phyloP scores from a whole-genome alignment of 2,113 vertebrate species.

The Hydrochoerus hydrochaeris region DNA sequence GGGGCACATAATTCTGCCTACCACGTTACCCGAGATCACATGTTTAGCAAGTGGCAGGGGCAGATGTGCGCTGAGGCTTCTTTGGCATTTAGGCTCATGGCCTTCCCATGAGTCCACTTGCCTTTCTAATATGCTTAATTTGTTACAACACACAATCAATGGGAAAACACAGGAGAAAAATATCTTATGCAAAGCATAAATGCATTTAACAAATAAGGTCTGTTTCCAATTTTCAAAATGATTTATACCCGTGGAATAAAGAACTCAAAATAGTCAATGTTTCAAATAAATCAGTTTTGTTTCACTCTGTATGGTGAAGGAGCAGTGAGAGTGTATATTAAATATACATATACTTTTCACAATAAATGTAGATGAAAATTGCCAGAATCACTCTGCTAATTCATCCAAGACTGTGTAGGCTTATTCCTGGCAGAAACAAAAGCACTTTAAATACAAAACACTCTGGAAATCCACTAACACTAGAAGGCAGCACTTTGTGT shows the following conservation, averaged over 20 bases:
- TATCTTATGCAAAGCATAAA: constrained; percentile 61
- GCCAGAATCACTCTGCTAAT: constrained; percentile 52
- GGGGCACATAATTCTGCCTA: not conserved
- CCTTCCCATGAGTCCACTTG: not conserved
- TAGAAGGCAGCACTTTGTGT: not conserved
- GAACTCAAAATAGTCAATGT: constrained; percentile 43
- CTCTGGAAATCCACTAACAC: not conserved
- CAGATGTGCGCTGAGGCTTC: not conserved
- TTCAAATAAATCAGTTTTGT: constrained; percentile 61
- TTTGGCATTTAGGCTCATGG: not conserved
- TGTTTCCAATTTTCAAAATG: constrained; percentile 56
- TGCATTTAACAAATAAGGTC: constrained; percentile 63
- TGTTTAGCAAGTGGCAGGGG: constrained; percentile 17
- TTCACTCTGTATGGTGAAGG: constrained; percentile 38
- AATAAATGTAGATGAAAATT: constrained; percentile 66
- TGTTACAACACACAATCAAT: constrained; percentile 35
- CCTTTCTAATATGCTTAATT: constrained; percentile 43
- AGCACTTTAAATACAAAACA: constrained; percentile 46
- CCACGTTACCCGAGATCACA: not conserved
- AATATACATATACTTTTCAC: constrained; percentile 48
- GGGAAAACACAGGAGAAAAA: constrained; percentile 28
- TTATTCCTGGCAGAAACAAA: constrained; percentile 47
- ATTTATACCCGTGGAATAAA: constrained; percentile 68
- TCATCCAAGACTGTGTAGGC: constrained; percentile 48
- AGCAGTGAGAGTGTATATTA: constrained; percentile 39